Evolutionary conservation across 2,113 vertebrate species (phyloP), one percentile per base, ranked within the genome.

Genomic region (Nipponia nippon): DNA sequence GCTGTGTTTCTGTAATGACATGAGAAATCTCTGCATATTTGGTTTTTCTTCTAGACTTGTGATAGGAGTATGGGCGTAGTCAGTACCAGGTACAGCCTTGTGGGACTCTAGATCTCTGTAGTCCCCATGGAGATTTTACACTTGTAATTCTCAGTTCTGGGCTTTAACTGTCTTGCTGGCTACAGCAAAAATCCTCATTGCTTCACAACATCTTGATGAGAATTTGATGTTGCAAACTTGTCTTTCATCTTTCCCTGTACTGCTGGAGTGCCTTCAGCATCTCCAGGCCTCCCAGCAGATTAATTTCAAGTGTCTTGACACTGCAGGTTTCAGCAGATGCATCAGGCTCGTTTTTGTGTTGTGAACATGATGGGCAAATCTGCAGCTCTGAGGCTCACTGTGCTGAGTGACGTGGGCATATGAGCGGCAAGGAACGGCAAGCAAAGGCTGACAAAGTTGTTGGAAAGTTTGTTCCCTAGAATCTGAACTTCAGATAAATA

Each of bases 401-500:
- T 53, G 55, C 65, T 13, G 36, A 38, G 46, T 11, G 79, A 53
- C 0, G 3, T 73, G 72, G 70, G 12, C 4, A 1, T 4, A 6
- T 44, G 61, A 66, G 22, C 70, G 66, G 71, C 38, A 11, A 62
- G 27, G n/a, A 89, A 32, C 61, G 65, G 78, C 55, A 13, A 26
- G 86, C 73, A 59, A 44, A 56, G 72, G 34, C 55, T 83, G 38
- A 23, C 47, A 36, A 7, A 11, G n/a, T 7, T 49, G 56, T 7
- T 71, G 83, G 49, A 36, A 95, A 89, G 44, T 88, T 86, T 86
- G 40, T 47, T 76, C 86, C 26, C 42, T 20, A 23, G 71, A 76
- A 92, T 49, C 75, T 67, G 53, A 95, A 87, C 86, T 93, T 65
- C 76, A 77, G 89, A 87, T 32, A 55, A 89, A 95, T 59, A 10